Conservation (phyloP, 92 coral and sea anemone species). For the Parazoanthus darwini region DNA sequence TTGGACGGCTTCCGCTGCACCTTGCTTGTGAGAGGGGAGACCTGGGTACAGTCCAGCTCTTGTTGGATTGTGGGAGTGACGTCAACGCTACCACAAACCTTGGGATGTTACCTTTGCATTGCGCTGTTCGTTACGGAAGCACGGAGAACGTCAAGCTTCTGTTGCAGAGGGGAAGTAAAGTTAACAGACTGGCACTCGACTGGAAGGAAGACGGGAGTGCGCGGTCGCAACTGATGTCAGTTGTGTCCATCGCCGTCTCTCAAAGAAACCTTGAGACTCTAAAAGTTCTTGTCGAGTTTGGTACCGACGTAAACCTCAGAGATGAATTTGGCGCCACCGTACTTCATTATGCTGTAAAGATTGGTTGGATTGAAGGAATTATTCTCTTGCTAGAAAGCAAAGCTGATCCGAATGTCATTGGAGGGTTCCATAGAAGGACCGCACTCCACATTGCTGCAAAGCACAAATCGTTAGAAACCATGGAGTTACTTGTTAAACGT, state of each 20-base stretch:
- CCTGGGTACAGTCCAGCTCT: slow-evolving; percentile 19
- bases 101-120: slow-evolving; percentile 29
- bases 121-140: slow-evolving; percentile 14
- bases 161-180: slow-evolving; percentile 22
- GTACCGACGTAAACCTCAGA: slow-evolving; percentile 28
- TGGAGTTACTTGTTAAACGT: slow-evolving; percentile 27
- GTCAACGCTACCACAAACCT: slow-evolving; percentile 27
- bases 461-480: slow-evolving; percentile 21
- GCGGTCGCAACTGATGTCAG: slow-evolving; percentile 10
- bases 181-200: slow-evolving; percentile 32
- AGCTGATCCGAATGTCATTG: slow-evolving; percentile 17
- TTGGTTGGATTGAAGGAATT: slow-evolving; percentile 26
- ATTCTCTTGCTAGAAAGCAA: slow-evolving; percentile 2
- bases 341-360: slow-evolving; percentile 27
- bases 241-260: slow-evolving; percentile 24
- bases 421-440: slow-evolving; percentile 32
- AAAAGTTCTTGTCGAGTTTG: slow-evolving; percentile 15
- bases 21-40: slow-evolving; percentile 33
- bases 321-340: slow-evolving; percentile 29
- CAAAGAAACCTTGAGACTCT: slow-evolving; percentile 12
- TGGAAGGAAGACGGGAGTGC: slow-evolving; percentile 1
- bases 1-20: slow-evolving; percentile 44
- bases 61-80: slow-evolving; percentile 36
- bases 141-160: slow-evolving; percentile 11
- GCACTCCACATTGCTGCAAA: slow-evolving; percentile 54